Percentiles rank a stretch among this genome's conserved stretches.
Evolutionary conservation across 1,140 invertebrate genomes (phyloP).

Genomic region (Radopholus similis): DNA sequence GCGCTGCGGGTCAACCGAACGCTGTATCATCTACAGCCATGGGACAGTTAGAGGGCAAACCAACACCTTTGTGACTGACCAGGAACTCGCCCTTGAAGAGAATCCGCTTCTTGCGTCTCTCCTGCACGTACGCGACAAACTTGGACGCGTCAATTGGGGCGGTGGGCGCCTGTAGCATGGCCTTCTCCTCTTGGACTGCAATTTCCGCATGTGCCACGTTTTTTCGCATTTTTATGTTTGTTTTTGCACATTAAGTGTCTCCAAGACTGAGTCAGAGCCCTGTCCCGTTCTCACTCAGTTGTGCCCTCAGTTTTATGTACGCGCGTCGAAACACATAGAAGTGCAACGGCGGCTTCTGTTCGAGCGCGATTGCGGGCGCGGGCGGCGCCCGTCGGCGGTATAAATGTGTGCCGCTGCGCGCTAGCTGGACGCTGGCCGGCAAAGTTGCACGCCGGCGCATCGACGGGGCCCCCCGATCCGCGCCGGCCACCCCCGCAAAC

Average conservation of each 20-base stretch:
- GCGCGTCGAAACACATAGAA: constrained; percentile 20
- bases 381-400: background rate
- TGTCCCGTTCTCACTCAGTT: no score
- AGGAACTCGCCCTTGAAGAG: constrained; percentile 60
- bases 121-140: constrained; percentile 59
- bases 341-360: constrained; percentile 5
- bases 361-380: constrained; percentile 4
- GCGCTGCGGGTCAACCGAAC: constrained; percentile 51
- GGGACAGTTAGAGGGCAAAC: constrained; percentile 12
- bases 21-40: constrained; percentile 58
- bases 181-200: constrained; percentile 61
- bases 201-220: no score
- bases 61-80: constrained; percentile 30
- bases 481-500: background rate
- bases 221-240: no score
- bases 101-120: constrained; percentile 57
- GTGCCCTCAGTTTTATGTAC: background rate
- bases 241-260: no score
- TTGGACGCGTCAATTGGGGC: constrained; percentile 56
- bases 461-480: background rate
- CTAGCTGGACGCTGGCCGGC: background rate
- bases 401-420: background rate
- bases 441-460: background rate
- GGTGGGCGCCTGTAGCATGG: constrained; percentile 56
- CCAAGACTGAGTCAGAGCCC: no score